Evolutionary conservation across 2,113 vertebrate species (phyloP).

Genomic region (Pyxicephalus adspersus): DNA sequence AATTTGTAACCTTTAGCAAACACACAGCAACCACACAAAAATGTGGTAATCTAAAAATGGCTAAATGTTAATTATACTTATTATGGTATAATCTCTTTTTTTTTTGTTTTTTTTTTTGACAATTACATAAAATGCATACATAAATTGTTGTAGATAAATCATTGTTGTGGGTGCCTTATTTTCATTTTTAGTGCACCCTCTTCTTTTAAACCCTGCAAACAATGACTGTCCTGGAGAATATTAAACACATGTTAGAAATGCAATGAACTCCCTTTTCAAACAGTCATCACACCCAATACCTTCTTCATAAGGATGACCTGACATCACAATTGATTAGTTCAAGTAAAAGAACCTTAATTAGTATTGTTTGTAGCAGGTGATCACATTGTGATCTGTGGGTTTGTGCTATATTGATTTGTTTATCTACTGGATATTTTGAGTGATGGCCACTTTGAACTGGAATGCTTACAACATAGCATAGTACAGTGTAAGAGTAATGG

Average conservation of each 20-base stretch:
- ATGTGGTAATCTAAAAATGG: too few species aligned
- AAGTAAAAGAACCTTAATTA: slow-evolving; percentile 34
- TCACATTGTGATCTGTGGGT: slow-evolving; percentile 27
- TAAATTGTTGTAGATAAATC: too few species aligned
- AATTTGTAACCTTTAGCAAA: too few species aligned
- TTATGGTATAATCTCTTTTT: too few species aligned
- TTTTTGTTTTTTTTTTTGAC: too few species aligned
- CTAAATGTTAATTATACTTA: too few species aligned
- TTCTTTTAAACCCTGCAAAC: background rate
- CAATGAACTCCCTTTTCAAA: background rate
- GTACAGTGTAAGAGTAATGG: background rate
- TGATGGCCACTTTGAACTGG: background rate
- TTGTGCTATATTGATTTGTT: slow-evolving; percentile 15
- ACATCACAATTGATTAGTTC: slow-evolving; percentile 37
- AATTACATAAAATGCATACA: too few species aligned
- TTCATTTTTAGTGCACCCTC: too few species aligned
- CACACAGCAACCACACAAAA: too few species aligned
- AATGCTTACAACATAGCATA: background rate
- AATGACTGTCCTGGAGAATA: background rate
- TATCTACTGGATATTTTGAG: slow-evolving; percentile 12
- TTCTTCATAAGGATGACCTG: slow-evolving; percentile 33
- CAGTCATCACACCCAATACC: background rate
- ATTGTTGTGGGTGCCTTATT: too few species aligned
- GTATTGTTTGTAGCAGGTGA: slow-evolving; percentile 24
- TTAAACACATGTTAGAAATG: background rate